phyloP scores from a whole-genome alignment of 2,888 invertebrate genomes.

The Myopa testacea region DNA sequence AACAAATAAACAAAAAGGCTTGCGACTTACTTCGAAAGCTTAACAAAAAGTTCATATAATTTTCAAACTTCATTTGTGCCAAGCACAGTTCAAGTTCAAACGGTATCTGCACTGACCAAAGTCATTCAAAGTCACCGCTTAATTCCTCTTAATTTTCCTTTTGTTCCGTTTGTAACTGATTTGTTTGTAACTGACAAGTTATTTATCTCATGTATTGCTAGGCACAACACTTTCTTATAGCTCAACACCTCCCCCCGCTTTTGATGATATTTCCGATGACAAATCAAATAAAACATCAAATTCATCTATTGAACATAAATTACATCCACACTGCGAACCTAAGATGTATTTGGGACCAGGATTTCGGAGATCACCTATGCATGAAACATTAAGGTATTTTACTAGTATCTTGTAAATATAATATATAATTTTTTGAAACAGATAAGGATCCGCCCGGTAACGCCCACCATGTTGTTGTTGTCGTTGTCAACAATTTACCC shows the following conservation, averaged over 20 bases:
- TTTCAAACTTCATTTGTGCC: neutral
- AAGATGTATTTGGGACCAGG: conserved; percentile 66
- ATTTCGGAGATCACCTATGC: conserved; percentile 63
- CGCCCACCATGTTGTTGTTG: too few species aligned
- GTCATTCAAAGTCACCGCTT: neutral
- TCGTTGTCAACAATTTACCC: too few species aligned
- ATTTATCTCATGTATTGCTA: conserved; percentile 66
- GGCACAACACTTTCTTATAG: conserved; percentile 80
- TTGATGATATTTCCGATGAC: conserved; percentile 80
- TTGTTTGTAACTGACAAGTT: conserved; percentile 41
- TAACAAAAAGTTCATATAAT: too few species aligned
- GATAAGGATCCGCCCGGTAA: too few species aligned
- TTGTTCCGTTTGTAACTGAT: neutral
- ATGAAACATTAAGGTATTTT: conserved; percentile 66
- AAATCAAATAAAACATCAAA: conserved; percentile 67
- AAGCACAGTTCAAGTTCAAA: neutral
- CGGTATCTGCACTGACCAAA: neutral
- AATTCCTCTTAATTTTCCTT: neutral
- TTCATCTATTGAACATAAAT: conserved; percentile 60
- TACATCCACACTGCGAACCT: conserved; percentile 59
- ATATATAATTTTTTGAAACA: too few species aligned
- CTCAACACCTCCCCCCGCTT: conserved; percentile 92
- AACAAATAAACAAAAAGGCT: neutral
- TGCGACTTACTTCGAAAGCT: too few species aligned
- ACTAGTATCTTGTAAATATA: neutral